A percentile compares a stretch with the other conserved stretches of the same genome.
Conservation (phyloP, 1,140 invertebrate genomes). For the Drosophila biarmipes region DNA sequence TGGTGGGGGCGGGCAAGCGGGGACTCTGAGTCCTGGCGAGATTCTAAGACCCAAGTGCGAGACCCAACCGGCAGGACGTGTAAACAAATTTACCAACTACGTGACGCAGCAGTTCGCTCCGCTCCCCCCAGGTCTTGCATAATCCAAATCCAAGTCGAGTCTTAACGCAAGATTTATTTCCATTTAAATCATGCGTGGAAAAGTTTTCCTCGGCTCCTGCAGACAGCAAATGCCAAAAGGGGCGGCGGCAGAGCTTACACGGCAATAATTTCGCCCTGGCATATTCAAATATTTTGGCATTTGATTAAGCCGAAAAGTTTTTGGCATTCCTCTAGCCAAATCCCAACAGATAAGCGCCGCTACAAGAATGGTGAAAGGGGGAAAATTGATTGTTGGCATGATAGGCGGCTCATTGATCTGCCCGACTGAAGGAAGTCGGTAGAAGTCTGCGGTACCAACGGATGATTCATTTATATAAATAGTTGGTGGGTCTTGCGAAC, state of each 20-base stretch:
- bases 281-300: slow-evolving; percentile 79
- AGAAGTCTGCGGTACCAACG: not conserved
- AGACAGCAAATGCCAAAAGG: slow-evolving; percentile 55
- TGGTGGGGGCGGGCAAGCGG: not conserved
- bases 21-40: slow-evolving; percentile 7
- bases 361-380: slow-evolving; percentile 12
- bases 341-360: slow-evolving; percentile 15
- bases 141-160: slow-evolving; percentile 69
- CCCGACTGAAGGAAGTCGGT: too few relatives aligned
- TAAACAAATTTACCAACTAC: slow-evolving; percentile 81
- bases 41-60: slow-evolving; percentile 37
- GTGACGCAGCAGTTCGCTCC: slow-evolving; percentile 68
- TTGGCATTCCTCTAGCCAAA: slow-evolving; percentile 44
- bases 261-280: slow-evolving; percentile 71
- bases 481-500: not conserved
- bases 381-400: slow-evolving; percentile 49
- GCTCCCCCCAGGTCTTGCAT: slow-evolving; percentile 8
- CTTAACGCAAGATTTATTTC: slow-evolving; percentile 81
- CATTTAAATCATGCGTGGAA: slow-evolving; percentile 82
- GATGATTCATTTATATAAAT: not conserved
- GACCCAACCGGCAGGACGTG: slow-evolving; percentile 50
- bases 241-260: slow-evolving; percentile 18
- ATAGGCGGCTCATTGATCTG: slow-evolving; percentile 32
- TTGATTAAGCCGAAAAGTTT: slow-evolving; percentile 72
- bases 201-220: slow-evolving; percentile 61